Percentiles rank a stretch among this genome's conserved stretches.
Conservation (phyloP, 2,113 vertebrate genomes). For the human (Homo sapiens) region GRCh38 chr22:39204501-39205000, state of each 20-base stretch:
- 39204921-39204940: neutral
- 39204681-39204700: neutral
- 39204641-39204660: too few relatives aligned
- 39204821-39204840: neutral
- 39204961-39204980: too few relatives aligned
- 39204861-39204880: neutral
- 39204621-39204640: neutral
- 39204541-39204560: too few relatives aligned
- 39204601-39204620: accelerated
- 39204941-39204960: neutral
- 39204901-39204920: too few relatives aligned
- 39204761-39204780: neutral
- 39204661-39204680: neutral
- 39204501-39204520: neutral
- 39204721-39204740: neutral
- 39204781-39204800: neutral
- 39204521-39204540: accelerated
- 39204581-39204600: neutral
- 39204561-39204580: too few relatives aligned
- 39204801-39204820: neutral
- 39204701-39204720: neutral
- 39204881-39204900: neutral
- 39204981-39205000: too few relatives aligned
- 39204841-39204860: neutral
- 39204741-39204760: too few relatives aligned